These are phyloP conservation scores for Cryptoprocta ferox DNA, from an alignment of 2,797 vertebrate species.

Conservation along the genomic window DNA sequence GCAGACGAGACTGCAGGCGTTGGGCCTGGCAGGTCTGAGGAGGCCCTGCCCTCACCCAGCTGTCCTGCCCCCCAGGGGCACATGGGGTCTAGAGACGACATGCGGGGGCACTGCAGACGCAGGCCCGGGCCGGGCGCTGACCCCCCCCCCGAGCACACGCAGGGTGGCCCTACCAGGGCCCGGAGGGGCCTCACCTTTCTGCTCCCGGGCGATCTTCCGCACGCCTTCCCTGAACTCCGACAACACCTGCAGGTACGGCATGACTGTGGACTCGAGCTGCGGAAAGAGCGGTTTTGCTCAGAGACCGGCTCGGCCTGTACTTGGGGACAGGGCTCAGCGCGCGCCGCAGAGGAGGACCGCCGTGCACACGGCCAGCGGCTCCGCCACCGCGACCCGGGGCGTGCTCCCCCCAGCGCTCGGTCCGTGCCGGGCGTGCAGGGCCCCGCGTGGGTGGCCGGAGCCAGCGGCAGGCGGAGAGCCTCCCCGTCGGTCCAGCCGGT, in stretches of 20 bases:
- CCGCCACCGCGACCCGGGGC: too few species aligned
- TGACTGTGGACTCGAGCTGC: conserved; percentile 94
- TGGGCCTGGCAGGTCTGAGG: too few species aligned
- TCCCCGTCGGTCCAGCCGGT: background rate
- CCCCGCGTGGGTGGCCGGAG: rapidly evolving
- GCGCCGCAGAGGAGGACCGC: rapidly evolving
- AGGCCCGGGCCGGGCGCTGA: rapidly evolving
- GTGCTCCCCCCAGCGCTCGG: background rate
- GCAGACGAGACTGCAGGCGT: background rate
- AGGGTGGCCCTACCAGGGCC: too few species aligned
- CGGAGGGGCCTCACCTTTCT: conserved; percentile 89
- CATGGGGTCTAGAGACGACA: rapidly evolving
- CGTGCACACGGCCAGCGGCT: too few species aligned
- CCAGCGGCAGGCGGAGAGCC: background rate
- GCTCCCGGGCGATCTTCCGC: conserved; percentile 93
- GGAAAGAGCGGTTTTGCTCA: background rate
- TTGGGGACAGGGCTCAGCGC: rapidly evolving
- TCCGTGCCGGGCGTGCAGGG: too few species aligned
- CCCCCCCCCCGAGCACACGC: rapidly evolving
- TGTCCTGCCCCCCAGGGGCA: background rate
- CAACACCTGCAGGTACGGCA: conserved; percentile 95
- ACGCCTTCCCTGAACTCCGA: conserved; percentile 95
- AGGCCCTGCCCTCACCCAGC: background rate
- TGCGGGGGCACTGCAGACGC: background rate
- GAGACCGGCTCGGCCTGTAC: rapidly evolving